Conservation (phyloP, 2,888 invertebrate species). For the Acanthococcus lagerstroemiae region DNA sequence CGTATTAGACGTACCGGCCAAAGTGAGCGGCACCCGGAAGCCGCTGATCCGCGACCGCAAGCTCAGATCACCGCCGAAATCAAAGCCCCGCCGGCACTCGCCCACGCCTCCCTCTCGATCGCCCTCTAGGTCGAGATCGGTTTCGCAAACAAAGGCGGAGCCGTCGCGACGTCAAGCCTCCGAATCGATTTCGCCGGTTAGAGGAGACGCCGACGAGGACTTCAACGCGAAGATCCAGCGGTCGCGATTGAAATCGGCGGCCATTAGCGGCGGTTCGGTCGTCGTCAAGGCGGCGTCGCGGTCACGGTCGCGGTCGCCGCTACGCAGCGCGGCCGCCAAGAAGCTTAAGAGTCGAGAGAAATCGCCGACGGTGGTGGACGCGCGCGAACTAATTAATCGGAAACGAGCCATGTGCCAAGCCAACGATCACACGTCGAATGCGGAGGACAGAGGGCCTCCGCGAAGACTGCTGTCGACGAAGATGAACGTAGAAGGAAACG, state of each 20-base stretch:
- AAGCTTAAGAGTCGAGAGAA: background rate
- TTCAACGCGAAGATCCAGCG: background rate
- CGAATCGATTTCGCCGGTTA: background rate
- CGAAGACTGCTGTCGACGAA: background rate
- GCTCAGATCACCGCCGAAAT: constrained; percentile 5
- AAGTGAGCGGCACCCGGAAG: background rate
- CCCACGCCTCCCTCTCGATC: background rate
- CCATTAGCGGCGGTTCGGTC: background rate
- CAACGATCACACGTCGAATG: constrained; percentile 1
- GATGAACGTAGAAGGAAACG: background rate
- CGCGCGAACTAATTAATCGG: constrained; percentile 21
- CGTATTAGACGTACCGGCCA: background rate
- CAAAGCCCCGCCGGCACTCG: background rate
- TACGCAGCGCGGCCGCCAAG: background rate
- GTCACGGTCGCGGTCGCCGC: background rate
- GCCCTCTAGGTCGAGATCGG: background rate
- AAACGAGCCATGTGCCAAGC: constrained; percentile 7
- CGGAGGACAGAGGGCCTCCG: background rate
- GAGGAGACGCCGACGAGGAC: background rate
- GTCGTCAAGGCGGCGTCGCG: background rate
- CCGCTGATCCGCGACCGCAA: constrained; percentile 1
- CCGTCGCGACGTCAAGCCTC: background rate
- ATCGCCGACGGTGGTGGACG: constrained; percentile 12
- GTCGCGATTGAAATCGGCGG: background rate
- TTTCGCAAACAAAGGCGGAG: background rate